Evolutionary conservation across 2,797 vertebrate species (phyloP), one percentile per base, ranked within the genome.

Genomic region (Lacerta viridis): DNA sequence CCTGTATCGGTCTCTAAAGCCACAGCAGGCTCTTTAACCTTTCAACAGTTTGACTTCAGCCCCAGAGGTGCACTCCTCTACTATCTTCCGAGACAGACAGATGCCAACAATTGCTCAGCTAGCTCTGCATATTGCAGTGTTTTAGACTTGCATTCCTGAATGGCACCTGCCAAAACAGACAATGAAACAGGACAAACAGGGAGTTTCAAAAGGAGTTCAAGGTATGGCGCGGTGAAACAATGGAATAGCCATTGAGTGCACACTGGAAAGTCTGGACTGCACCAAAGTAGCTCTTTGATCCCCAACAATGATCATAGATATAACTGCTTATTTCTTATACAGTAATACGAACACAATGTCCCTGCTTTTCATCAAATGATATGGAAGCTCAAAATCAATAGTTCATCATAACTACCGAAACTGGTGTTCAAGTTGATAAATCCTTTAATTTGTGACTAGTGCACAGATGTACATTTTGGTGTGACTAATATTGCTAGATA

Each of bases 381-480:
- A 2, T 17, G 61, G 64, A 80, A 43, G 0, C 69, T 89, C 69
- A 85, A 43, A 91, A 92, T 85, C 3, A 91, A 74, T 90, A 88
- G n/a, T 84, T 80, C 36, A 90, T 93, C 61, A 55, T 91, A 92
- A 90, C n/a, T 89, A 88, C 3, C 43, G 80, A 29, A 92, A 80
- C 27, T 90, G 15, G 4, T 72, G 25, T 78, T 88, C 43, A 69
- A 23, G 43, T 81, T 77, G 86, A 90, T 90, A 80, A 90, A 79
- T 85, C 61, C 75, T 50, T 88, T 86, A 0, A 89, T 93, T 90
- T 94, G 7, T 80, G 66, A 92, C 0, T 0, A 61, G 5, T 81
- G 5, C 2, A 84, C 92, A 74, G 91, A 33, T 88, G 91, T 77
- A 84, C 72, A 76, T 64, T 76, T 75, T 5, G 82, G 7, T 75